Conservation (phyloP, 2,113 vertebrate genomes). For the Cephalopterus ornatus region DNA sequence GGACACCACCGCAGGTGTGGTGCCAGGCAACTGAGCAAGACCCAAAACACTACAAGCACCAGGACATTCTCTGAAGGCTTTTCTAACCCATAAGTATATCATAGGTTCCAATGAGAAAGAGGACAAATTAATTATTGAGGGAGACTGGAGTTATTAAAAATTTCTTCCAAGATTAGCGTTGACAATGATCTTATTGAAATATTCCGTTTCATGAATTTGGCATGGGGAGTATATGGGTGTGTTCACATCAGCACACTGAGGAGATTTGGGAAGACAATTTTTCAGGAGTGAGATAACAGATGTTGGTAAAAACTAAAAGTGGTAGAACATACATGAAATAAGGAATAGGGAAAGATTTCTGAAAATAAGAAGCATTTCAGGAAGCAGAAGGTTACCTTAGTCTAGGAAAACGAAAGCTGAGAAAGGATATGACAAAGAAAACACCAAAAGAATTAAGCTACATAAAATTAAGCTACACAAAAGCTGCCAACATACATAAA, state of each 20-base stretch:
- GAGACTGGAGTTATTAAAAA: neutral
- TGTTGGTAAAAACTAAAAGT: neutral
- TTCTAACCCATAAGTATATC: neutral
- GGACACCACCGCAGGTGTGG: neutral
- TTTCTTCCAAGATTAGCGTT: neutral
- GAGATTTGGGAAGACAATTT: neutral
- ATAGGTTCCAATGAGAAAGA: neutral
- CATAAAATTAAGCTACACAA: neutral
- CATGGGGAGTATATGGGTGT: neutral
- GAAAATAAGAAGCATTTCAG: neutral
- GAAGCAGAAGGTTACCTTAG: neutral
- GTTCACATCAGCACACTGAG: neutral
- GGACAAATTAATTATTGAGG: neutral
- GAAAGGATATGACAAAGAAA: neutral
- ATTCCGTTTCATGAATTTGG: slow-evolving; percentile 10
- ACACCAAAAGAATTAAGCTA: neutral
- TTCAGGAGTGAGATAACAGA: neutral
- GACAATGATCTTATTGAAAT: slow-evolving; percentile 10
- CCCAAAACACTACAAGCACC: neutral
- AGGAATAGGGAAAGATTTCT: neutral
- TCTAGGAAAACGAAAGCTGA: neutral
- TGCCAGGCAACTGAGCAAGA: neutral
- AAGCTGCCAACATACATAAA: neutral
- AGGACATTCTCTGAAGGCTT: neutral
- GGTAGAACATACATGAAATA: neutral